Evolutionary conservation across 2,797 vertebrate genomes (phyloP), one percentile per base, ranked within the genome.

Genomic region (Coendou prehensilis): DNA sequence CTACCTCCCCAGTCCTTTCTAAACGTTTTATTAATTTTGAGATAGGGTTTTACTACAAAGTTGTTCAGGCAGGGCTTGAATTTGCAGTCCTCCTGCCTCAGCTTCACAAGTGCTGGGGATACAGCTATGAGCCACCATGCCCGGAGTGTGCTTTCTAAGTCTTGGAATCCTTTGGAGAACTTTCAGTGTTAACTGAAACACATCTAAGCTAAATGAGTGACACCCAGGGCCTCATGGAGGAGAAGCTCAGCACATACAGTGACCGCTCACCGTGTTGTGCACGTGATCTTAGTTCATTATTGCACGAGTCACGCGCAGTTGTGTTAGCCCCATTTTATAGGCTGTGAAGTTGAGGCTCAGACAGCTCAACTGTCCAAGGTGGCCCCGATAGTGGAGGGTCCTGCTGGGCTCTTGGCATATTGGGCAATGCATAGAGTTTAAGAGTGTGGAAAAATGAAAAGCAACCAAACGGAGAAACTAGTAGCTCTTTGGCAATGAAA

Each of bases 191-290:
- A 52, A 64, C 37, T 59, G 28, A 56, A 52, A 22, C 33, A 50
- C 30, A 13, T 7, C 56, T 14, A 10, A 79, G 23, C 20, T 23
- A 37, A 67, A 85, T 28, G 30, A 52, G 50, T 56, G 23, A 45
- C 9, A 8, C 1, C 1, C 59, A 14, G 41, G 26, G 6, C 18
- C 20, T 22, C 26, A 0, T 0, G 2, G 30, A 20, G 33, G 18
- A 73, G 33, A 87, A 26, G 83, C 37, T 18, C 28, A 61, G 13
- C 6, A 28, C 37, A 33, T 57, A 67, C 0, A 45, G 52, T 6
- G 26, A 64, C 64, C 26, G 5, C 5, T 67, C 64, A 56, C n/a
- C 37, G 1, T 54, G 10, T 75, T 57, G 20, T 8, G 47, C 5
- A 26, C 28, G 14, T 4, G 33, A 56, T 57, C 41, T 52, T 45